Base-by-base conservation (phyloP, 1,140 invertebrate genomes). In the Trachymyrmex cornetzi region DNA sequence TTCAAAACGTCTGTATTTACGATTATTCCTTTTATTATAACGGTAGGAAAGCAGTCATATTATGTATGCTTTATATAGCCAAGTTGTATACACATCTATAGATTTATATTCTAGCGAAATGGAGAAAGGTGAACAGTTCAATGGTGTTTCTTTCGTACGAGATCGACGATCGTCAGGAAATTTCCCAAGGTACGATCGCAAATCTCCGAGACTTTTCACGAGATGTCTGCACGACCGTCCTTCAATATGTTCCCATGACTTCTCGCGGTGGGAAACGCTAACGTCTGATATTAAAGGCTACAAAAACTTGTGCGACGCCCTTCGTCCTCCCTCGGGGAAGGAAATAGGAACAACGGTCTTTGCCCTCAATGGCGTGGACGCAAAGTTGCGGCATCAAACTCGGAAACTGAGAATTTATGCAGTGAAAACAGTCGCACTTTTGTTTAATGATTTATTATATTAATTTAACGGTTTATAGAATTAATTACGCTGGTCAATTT, bases 211-310 rank as follows among this genome's bases (percentile, higher is more conserved):
- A 92, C 80, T 91, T 92, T 93, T 91, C 88, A 89, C 90, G 72
- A 89, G 85, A 86, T 77, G 81, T 86, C 82, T 82, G 66, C 64
- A 44, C 69, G n/a, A 66, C 30, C 38, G 80, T 77, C 80, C 72
- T 82, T 66, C 55, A n/a, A 80, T 30, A 50, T 77, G 82, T 93
- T 91, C 87, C 91, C 90, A 90, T 91, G 91, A 93, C 89, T 93
- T 93, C 90, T 90, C 90, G 91, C 92, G 95, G 93, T 95, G 95
- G 93, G 95, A 95, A 95, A 95, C 91, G 88, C 91, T 92, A 94
- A 95, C 94, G 94, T 95, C 89, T 94, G 92, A 94, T 93, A 95
- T 94, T 93, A 90, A 92, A 92, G 88, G 87, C 50, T 92, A 94
- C 91, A 94, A 94, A 95, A 95, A 93, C 93, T 91, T 84, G 71